phyloP scores from a whole-genome alignment of 1,140 invertebrate genomes.

The Lethrus apterus region DNA sequence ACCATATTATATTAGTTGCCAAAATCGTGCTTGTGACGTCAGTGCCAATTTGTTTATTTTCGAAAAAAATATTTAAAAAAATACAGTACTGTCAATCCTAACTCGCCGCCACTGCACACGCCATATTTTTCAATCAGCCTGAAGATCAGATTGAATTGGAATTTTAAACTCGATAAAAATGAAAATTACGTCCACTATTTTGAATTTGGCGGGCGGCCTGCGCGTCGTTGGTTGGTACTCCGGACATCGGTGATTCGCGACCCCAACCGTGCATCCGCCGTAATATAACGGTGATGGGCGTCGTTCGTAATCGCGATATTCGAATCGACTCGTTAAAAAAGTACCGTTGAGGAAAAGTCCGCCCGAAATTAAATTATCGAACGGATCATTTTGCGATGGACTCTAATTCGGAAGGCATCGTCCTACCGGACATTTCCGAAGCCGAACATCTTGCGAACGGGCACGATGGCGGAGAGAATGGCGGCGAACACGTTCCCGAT shows the following conservation, averaged over 20 bases:
- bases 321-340: conserved; percentile 11
- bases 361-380: too few species aligned
- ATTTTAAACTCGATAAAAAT: too few species aligned
- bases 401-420: conserved; percentile 56
- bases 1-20: too few species aligned
- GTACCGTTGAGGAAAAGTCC: conserved; percentile 5
- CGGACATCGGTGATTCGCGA: conserved; percentile 16
- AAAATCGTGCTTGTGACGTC: too few species aligned
- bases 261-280: conserved; percentile 18
- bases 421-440: conserved; percentile 61
- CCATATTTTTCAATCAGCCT: too few species aligned
- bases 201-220: conserved; percentile 15
- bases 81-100: too few species aligned
- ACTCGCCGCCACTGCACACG: too few species aligned
- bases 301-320: conserved; percentile 3
- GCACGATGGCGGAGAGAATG: conserved; percentile 45
- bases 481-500: conserved; percentile 38
- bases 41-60: too few species aligned
- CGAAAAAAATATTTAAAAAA: too few species aligned
- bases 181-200: too few species aligned
- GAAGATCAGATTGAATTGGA: too few species aligned
- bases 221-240: conserved; percentile 13
- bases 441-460: conserved; percentile 52
- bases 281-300: too few species aligned
- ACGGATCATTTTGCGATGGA: conserved; percentile 38